Evolutionary conservation across 1,140 invertebrate species (phyloP).

Genomic region (Platyscapa corneri): DNA sequence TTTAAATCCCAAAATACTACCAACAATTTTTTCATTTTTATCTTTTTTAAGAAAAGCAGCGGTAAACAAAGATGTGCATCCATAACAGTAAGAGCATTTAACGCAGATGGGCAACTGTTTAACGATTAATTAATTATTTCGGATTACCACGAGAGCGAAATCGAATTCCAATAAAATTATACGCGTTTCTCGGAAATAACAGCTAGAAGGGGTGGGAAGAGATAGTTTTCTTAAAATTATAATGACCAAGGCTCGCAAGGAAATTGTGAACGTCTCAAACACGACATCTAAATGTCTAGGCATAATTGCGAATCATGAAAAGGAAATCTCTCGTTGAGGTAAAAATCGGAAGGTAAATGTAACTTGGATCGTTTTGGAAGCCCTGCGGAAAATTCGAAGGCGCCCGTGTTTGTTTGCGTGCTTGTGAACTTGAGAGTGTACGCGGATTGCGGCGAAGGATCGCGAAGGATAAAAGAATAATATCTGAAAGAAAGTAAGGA

Average conservation of each 20-base stretch:
- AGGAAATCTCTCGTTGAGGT: constrained; percentile 20
- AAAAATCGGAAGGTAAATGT: not conserved
- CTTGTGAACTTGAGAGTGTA: too few species aligned
- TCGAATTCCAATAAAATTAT: too few species aligned
- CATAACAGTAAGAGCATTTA: not conserved
- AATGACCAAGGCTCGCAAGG: not conserved
- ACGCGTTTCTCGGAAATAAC: too few species aligned
- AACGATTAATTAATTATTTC: too few species aligned
- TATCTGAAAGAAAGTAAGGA: constrained; percentile 9
- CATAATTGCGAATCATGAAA: constrained; percentile 47
- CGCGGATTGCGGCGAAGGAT: not conserved
- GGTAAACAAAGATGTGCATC: not conserved
- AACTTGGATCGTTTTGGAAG: not conserved
- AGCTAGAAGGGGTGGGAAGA: too few species aligned
- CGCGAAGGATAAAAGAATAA: not conserved
- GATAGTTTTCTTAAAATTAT: too few species aligned
- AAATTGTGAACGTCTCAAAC: not conserved
- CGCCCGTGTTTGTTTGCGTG: not conserved
- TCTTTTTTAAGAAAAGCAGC: not conserved
- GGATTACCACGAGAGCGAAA: too few species aligned
- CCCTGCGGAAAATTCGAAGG: constrained; percentile 12
- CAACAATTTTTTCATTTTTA: not conserved
- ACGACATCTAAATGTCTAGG: not conserved
- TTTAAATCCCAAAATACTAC: not conserved
- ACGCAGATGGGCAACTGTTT: too few species aligned